These are phyloP conservation scores for Oasisia sp. DNA, from an alignment of 2,888 invertebrate genomes.

Conservation along the genomic window DNA sequence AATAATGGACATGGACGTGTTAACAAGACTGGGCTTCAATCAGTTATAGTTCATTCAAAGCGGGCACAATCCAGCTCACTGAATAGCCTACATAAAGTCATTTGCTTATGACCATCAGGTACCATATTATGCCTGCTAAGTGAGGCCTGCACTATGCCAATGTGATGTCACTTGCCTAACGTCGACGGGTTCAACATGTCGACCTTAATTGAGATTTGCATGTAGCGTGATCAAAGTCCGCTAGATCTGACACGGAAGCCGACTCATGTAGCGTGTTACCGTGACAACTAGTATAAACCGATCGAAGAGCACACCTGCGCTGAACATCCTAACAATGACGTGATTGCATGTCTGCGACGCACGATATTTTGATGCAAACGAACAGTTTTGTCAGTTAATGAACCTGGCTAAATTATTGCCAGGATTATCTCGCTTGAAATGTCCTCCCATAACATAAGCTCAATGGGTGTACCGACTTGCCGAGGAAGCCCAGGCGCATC, in stretches of 20 bases:
- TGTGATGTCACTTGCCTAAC: not conserved
- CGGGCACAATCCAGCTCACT: not conserved
- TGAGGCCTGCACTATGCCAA: not conserved
- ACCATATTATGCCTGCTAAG: not conserved
- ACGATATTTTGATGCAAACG: not conserved
- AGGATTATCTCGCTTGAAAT: not conserved
- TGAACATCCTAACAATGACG: not conserved
- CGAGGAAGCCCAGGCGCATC: not conserved
- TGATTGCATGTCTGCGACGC: not conserved
- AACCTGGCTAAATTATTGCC: not conserved
- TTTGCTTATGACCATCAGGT: not conserved
- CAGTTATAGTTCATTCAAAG: not conserved
- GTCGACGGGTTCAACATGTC: not conserved
- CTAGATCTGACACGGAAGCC: not conserved
- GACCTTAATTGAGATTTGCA: not conserved
- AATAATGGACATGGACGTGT: too few relatives aligned
- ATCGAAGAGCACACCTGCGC: not conserved
- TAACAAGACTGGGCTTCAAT: not conserved
- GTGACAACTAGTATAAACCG: not conserved
- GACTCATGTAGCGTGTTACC: not conserved
- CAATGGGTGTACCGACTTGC: not conserved
- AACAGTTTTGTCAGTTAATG: conserved; percentile 12
- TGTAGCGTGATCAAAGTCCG: not conserved
- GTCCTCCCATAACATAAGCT: not conserved
- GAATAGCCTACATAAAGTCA: not conserved